These are phyloP conservation scores for Phalacrocorax brasilianus DNA, from an alignment of 2,113 vertebrate species.

Conservation along the genomic window DNA sequence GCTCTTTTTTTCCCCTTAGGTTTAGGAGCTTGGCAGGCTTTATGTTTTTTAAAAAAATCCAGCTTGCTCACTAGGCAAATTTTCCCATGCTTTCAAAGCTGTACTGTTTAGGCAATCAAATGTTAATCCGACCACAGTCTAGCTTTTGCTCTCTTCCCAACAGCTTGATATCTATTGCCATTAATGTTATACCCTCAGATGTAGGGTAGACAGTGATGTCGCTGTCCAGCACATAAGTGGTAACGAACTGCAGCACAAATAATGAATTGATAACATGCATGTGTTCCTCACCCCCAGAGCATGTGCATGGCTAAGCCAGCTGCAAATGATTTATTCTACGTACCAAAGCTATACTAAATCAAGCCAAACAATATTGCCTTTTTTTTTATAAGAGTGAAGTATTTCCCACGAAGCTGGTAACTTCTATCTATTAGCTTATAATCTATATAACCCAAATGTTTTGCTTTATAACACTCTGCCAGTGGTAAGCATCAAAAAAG, in stretches of 20 bases:
- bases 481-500: slow-evolving; percentile 17
- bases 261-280: slow-evolving; percentile 69
- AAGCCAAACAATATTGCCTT: slow-evolving; percentile 58
- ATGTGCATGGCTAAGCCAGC: slow-evolving; percentile 50
- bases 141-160: slow-evolving; percentile 64
- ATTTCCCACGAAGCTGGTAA: slow-evolving; percentile 68
- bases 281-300: slow-evolving; percentile 50
- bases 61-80: slow-evolving; percentile 16
- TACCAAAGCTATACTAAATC: slow-evolving; percentile 61
- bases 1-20: background rate
- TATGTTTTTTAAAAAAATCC: slow-evolving; percentile 36
- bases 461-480: slow-evolving; percentile 36
- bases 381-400: slow-evolving; percentile 20
- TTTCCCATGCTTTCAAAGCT: slow-evolving; percentile 55
- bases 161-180: slow-evolving; percentile 62
- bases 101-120: slow-evolving; percentile 56
- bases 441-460: slow-evolving; percentile 30
- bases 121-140: slow-evolving; percentile 65
- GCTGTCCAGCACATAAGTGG: slow-evolving; percentile 53
- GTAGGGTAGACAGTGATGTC: slow-evolving; percentile 34
- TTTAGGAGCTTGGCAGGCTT: slow-evolving; percentile 47
- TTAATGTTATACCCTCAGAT: slow-evolving; percentile 8
- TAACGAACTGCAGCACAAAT: slow-evolving; percentile 44
- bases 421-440: slow-evolving; percentile 55
- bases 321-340: slow-evolving; percentile 66